Base-by-base conservation (phyloP, 1,140 invertebrate species). In the Aphelenchoides avenae region DNA sequence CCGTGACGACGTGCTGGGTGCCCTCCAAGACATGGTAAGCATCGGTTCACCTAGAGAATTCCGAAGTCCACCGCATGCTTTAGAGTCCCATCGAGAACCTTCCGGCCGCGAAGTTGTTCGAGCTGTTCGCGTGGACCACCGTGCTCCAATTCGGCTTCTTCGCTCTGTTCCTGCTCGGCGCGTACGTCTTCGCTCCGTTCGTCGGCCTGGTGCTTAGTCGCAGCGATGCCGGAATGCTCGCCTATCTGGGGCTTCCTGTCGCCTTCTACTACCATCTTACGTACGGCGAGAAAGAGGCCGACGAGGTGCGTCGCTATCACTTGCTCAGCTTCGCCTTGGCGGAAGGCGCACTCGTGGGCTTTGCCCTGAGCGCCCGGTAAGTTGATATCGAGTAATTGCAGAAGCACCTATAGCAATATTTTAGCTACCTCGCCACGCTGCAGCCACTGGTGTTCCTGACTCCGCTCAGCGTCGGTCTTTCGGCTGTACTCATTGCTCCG, bases 311-410 rank as follows among this genome's bases (percentile, higher is more conserved):
- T 11, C 46, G 46, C 29, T 55, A 57, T 34, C 22, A 55, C 27
- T 9, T 55, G 20, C 53, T 55, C 34, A 24, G n/a, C 5, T n/a
- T 57, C 13, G 53, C 53, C 18, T 20, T 36, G 24, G 53, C 34
- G 20, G 56, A 55, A 59, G 53, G 53, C 27, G 24, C 60, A 13
- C 53, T 55, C 11, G 34, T 30, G 26, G 53, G 53, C n/a, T 55
- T 57, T 56, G 24, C 60, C 24, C 26, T 58, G 29, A n/a, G 24
- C n/a, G 27, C 31, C 18, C 53, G 53, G n/a, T n/a, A n/a, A n/a
- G n/a, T n/a, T n/a, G n/a, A n/a, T n/a, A n/a, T n/a, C n/a, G n/a
- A n/a, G n/a, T n/a, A n/a, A n/a, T n/a, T n/a, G n/a, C n/a, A n/a
- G n/a, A n/a, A n/a, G n/a, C n/a, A n/a, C n/a, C n/a, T n/a, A n/a